A percentile compares a stretch with the other conserved stretches of the same genome.
Conservation (phyloP, 2,113 vertebrate species). For the Pelecanoides urinatrix region DNA sequence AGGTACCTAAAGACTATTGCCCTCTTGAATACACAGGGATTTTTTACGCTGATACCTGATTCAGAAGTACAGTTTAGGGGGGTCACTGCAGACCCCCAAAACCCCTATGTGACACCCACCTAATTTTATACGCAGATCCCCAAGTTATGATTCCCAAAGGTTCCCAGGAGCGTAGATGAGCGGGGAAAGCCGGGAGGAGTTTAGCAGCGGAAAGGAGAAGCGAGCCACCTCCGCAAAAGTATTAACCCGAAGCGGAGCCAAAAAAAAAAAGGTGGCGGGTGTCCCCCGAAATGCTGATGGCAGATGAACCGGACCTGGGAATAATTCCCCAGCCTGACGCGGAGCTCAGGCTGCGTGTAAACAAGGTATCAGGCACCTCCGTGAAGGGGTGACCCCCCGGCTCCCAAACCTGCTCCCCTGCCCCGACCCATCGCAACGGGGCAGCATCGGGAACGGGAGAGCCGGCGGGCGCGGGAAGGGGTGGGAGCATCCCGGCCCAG, state of each 20-base stretch:
- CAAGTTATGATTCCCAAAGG: background rate
- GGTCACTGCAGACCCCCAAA: background rate
- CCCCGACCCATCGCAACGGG: accelerated
- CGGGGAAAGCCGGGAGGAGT: background rate
- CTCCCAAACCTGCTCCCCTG: background rate
- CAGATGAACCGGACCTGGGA: background rate
- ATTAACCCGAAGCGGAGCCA: accelerated
- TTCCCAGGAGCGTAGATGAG: background rate
- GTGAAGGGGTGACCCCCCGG: background rate
- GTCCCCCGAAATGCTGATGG: background rate
- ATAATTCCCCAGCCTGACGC: background rate
- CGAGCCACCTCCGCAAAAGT: background rate
- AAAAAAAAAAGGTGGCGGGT: background rate
- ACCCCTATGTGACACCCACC: background rate
- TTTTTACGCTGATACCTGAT: background rate
- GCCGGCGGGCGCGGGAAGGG: accelerated
- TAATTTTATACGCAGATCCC: background rate
- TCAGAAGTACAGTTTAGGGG: background rate
- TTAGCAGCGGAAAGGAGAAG: background rate
- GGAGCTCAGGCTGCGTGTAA: background rate
- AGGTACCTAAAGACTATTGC: background rate
- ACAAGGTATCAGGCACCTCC: slow-evolving; percentile 34
- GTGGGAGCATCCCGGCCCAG: background rate
- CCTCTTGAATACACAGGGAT: background rate
- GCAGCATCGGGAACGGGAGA: accelerated